Base-by-base conservation (phyloP, 1,140 invertebrate genomes). In the Campoletis sonorensis region DNA sequence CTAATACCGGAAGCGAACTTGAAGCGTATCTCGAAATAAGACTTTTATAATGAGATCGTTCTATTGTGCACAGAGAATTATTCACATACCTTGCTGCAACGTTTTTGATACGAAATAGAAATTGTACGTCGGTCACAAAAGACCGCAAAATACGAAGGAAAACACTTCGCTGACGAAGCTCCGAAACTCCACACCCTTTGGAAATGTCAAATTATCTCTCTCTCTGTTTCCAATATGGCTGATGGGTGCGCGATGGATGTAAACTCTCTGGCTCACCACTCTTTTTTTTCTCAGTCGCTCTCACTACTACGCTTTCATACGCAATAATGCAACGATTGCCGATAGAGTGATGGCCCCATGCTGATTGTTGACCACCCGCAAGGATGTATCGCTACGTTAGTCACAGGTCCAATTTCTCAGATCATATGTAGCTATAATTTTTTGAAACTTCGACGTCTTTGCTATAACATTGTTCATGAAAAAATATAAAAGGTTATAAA, bases 161-260 rank as follows among this genome's bases (percentile, higher is more conserved):
- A 58, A 58, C 54, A 58, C 54, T 58, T n/a, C 54, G 54, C 54
- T 23, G 18, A 58, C 18, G 54, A n/a, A 58, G 54, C 40, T 45
- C 18, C 18, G 21, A 58, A 58, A 58, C 54, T 58, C 54, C 54
- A 58, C 54, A 18, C 54, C 21, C 18, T 58, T 58, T 58, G 54
- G 54, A 58, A 58, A 58, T 58, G 54, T 58, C 54, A 58, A 58
- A 58, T 23, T 58, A 58, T 4, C 54, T 21, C 54, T 18, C 18
- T 58, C 40, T 45, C 40, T 58, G 18, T 58, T 58, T 58, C 18
- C 54, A 58, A 58, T 21, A 58, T 58, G 54, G 54, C 54, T 58
- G 54, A 58, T 58, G 54, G 18, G 54, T 58, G 54, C 10, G 54
- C 54, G 54, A 58, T 58, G 21, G 1, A 23, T 13, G 54, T 58